Percentiles rank a stretch among this genome's conserved stretches.
phyloP scores from a whole-genome alignment of 2,113 vertebrate species.

The Nesogale talazaci region DNA sequence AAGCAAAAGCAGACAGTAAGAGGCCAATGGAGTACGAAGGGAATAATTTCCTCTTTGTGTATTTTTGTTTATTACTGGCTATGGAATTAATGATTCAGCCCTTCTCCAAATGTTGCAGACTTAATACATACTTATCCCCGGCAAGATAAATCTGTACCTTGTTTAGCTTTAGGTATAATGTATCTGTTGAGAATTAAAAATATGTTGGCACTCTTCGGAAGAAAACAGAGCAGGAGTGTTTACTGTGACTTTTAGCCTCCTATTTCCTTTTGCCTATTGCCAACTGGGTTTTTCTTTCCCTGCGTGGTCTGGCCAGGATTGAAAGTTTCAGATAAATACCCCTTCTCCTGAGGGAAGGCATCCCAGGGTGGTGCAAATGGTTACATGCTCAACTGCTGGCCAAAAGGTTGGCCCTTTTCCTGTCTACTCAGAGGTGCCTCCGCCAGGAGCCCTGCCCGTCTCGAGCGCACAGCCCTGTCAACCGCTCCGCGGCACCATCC shows the following conservation, averaged over 20 bases:
- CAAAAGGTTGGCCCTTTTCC: background rate
- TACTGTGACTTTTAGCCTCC: constrained; percentile 72
- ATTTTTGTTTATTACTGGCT: constrained; percentile 68
- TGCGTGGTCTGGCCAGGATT: background rate
- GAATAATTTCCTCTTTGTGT: constrained; percentile 66
- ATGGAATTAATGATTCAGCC: constrained; percentile 59
- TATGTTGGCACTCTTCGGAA: constrained; percentile 71
- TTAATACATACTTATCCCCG: constrained; percentile 56
- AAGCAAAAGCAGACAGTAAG: constrained; percentile 73
- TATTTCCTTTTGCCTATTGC: constrained; percentile 52
- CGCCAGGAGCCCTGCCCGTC: background rate
- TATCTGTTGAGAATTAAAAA: constrained; percentile 82
- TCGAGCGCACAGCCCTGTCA: background rate
- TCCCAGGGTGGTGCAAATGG: background rate
- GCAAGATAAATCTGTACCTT: constrained; percentile 79
- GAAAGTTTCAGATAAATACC: constrained; percentile 10
- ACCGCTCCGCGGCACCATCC: background rate
- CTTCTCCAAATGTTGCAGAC: constrained; percentile 54
- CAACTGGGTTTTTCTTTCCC: constrained; percentile 25
- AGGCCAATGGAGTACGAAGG: background rate
- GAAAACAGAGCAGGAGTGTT: constrained; percentile 71
- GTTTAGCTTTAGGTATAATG: constrained; percentile 77
- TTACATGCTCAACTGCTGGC: background rate
- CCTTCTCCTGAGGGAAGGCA: background rate
- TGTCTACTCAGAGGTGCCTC: background rate